Evolutionary conservation across 2,797 vertebrate genomes (phyloP).

Genomic region (Sebastes jordani): DNA sequence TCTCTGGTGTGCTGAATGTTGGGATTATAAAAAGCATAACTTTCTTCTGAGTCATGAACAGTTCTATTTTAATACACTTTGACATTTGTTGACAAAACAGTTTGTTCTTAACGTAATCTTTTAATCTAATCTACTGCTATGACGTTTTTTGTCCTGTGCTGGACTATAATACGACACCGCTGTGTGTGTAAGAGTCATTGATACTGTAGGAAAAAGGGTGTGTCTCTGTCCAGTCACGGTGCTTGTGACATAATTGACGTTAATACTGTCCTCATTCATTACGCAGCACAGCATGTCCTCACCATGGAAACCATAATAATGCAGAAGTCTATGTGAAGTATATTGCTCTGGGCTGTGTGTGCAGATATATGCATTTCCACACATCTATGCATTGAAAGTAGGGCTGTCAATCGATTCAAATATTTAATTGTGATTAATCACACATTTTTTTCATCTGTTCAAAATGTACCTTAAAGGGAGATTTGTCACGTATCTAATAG

Average conservation of each 20-base stretch:
- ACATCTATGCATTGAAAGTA: too few species aligned
- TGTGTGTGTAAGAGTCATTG: background rate
- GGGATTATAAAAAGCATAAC: background rate
- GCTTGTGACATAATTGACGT: constrained; percentile 4
- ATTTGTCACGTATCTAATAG: too few species aligned
- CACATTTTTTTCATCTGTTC: too few species aligned
- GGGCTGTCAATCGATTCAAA: too few species aligned
- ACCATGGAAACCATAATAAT: constrained; percentile 24
- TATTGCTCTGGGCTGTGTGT: background rate
- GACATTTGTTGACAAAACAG: background rate
- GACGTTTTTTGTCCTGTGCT: background rate
- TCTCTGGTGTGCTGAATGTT: background rate
- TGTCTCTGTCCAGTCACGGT: constrained; percentile 17
- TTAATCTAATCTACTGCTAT: background rate
- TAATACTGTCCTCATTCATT: background rate
- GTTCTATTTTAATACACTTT: background rate
- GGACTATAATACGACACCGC: background rate
- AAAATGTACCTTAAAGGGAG: too few species aligned
- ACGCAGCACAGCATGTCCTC: background rate
- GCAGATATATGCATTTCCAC: background rate
- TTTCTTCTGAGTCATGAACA: background rate
- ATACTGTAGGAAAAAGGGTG: constrained; percentile 35
- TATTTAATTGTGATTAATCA: too few species aligned
- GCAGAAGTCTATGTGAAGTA: background rate
- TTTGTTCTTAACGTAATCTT: background rate